Base-by-base conservation (phyloP, 2,797 vertebrate species). In the Loriculus beryllinus region DNA sequence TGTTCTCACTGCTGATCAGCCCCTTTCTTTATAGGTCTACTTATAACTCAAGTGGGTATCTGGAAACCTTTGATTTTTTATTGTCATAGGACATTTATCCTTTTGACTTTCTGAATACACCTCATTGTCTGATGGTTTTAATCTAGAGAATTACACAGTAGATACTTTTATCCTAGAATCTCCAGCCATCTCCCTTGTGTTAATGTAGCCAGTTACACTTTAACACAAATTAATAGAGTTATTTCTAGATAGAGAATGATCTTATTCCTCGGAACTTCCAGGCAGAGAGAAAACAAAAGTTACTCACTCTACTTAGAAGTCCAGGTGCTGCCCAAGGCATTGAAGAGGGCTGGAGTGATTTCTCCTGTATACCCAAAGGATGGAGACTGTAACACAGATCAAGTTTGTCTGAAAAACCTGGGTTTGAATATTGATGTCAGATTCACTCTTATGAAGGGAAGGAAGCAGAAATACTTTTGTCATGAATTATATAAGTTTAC, bases 171-270 rank as follows among this genome's bases (percentile, higher is more conserved):
- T 90, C 85, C 23, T 39, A 79, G 47, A 79, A 90, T 82, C 45
- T 92, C 82, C 92, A 93, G 63, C 67, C 26, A 37, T 94, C 96
- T 95, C 85, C 74, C 91, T 94, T 39, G 77, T 94, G 95, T 74
- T 94, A 88, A 26, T 64, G 52, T 49, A 94, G 25, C 40, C 64
- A 84, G 62, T 82, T 96, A 87, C 72, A 96, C 76, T 80, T 3
- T 70, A 69, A 96, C 93, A 94, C 83, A 91, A 79, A 86, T 82
- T 93, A 95, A 69, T 85, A 95, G 60, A 95, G 80, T 83, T 21
- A 65, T 86, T 96, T 92, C 78, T 95, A 72, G 60, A 95, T 92
- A 82, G 80, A 92, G 63, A 91, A 97, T 93, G 72, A 95, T 77
- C 54, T 29, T 95, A 75, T 77, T 80, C 88, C 77, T 96, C 86